These are phyloP conservation scores for Brachionus paranguensis DNA, from an alignment of 1,140 invertebrate genomes.

Conservation along the genomic window DNA sequence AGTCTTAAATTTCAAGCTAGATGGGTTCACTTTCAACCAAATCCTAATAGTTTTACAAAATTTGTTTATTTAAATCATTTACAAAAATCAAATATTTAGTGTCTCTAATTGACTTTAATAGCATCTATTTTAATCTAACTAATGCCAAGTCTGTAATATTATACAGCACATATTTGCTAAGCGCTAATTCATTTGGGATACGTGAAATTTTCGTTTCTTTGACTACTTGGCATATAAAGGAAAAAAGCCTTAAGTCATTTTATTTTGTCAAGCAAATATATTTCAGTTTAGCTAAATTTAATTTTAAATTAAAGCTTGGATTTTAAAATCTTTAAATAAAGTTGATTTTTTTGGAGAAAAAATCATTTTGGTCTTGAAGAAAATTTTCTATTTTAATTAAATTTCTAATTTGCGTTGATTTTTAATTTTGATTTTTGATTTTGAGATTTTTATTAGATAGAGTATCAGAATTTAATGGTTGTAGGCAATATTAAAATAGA, in stretches of 20 bases:
- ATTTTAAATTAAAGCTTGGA: neutral
- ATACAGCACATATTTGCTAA: neutral
- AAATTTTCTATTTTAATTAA: neutral
- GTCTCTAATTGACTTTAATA: no score
- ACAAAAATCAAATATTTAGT: no score
- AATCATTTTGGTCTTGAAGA: neutral
- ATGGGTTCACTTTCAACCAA: neutral
- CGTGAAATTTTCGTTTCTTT: neutral
- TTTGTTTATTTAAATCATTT: no score
- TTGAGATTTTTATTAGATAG: neutral
- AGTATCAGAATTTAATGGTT: no score
- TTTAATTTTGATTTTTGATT: neutral
- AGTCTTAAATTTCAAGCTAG: neutral
- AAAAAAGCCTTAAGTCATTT: neutral
- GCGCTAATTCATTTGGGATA: neutral
- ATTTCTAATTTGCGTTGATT: neutral
- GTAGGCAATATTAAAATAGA: no score
- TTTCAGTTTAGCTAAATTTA: neutral
- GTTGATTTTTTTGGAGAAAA: neutral
- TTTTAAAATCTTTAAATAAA: neutral
- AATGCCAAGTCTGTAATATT: neutral
- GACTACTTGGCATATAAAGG: neutral
- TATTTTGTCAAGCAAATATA: neutral
- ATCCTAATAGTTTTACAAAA: no score
- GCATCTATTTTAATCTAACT: neutral